Conservation (phyloP, 2,113 vertebrate genomes). For the Semnornis frantzii region DNA sequence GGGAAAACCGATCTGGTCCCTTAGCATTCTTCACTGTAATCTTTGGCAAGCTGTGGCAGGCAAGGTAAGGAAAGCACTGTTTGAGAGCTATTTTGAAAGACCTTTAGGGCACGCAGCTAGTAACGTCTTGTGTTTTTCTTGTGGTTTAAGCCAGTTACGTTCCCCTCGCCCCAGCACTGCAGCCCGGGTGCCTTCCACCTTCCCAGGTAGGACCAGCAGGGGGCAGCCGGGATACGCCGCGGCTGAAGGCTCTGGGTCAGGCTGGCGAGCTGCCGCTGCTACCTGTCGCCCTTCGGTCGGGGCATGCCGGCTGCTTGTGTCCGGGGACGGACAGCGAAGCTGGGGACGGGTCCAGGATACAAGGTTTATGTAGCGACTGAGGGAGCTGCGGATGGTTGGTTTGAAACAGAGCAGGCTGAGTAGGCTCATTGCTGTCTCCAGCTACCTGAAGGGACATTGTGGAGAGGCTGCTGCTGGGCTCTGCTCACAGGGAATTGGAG, state of each 20-base stretch:
- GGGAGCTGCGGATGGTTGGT: too few relatives aligned
- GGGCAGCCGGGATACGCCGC: background rate
- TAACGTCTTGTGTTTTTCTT: fast-evolving
- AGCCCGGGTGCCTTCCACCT: fast-evolving
- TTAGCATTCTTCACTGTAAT: fast-evolving
- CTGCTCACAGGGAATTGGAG: too few relatives aligned
- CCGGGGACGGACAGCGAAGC: too few relatives aligned
- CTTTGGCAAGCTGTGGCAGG: fast-evolving
- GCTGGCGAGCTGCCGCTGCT: fast-evolving
- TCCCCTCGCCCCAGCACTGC: fast-evolving
- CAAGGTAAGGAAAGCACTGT: fast-evolving
- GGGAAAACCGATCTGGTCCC: fast-evolving
- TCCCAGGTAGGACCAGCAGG: background rate
- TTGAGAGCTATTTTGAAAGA: background rate
- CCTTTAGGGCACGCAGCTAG: fast-evolving
- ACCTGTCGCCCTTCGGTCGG: too few relatives aligned
- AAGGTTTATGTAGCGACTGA: too few relatives aligned
- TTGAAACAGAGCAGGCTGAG: too few relatives aligned
- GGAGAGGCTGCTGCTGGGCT: too few relatives aligned
- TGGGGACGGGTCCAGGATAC: too few relatives aligned
- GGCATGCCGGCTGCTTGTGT: too few relatives aligned
- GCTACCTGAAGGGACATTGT: too few relatives aligned
- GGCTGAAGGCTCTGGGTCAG: too few relatives aligned
- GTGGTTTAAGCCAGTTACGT: fast-evolving
- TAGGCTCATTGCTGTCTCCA: too few relatives aligned